Base-by-base conservation (phyloP, 2,888 invertebrate genomes). In the Tineola bisselliella region DNA sequence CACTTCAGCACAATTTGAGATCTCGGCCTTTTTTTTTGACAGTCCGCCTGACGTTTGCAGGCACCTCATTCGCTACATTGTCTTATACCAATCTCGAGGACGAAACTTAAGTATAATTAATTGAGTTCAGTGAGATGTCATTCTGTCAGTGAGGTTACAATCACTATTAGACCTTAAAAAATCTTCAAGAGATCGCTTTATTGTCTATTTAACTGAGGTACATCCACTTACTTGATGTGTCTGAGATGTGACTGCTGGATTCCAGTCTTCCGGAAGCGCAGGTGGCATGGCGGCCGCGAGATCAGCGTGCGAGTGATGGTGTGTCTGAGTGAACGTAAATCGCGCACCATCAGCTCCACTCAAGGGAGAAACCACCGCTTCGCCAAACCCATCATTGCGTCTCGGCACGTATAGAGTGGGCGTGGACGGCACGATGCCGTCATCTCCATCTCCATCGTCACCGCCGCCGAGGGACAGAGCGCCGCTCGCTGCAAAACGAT, bases 341-440 rank as follows among this genome's bases (percentile, higher is more conserved):
- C 65, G 65, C 64, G 67, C 62, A 13, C 5, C 63, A 25, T 63
- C 81, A 64, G 90, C 90, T 1, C 94, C 94, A 76, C 91, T 92
- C 92, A 81, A 93, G 5, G 97, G 97, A 0, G 97, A 97, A 75
- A 96, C 96, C 43, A 97, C 94, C 54, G 96, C 96, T 75, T 96
- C 95, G 44, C 95, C 94, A 81, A 95, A 95, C 61, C 95, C 95
- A 76, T 96, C 96, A 63, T 90, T 91, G 63, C 95, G 88, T 63
- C 94, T 86, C 3, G 95, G 94, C 54, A 94, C 92, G 72, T 93
- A 94, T 25, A 96, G 83, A 3, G 96, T 95, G 15, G 97, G 95
- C 11, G 96, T 96, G 62, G 95, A 94, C 13, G 97, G 96, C 33
- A 97, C 96, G 66, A 96, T 96, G 67, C 94, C 81, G 66, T 89